Conservation (phyloP, 1,140 invertebrate genomes). For the Zaprionus davidi region DNA sequence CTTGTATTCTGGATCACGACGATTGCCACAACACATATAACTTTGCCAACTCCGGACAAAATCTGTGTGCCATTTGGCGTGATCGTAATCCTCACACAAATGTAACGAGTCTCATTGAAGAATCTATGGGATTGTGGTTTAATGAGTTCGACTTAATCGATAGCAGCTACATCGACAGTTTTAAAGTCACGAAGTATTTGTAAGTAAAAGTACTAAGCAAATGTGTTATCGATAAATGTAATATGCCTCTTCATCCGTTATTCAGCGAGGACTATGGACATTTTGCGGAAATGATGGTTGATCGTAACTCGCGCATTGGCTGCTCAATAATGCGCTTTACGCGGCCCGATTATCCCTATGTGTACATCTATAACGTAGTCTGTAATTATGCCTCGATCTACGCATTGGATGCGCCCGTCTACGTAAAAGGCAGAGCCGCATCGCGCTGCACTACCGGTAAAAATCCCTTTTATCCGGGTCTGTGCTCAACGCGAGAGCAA, state of each 20-base stretch:
- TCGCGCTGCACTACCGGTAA: conserved; percentile 69
- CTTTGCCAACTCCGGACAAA: conserved; percentile 78
- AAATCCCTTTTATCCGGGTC: conserved; percentile 76
- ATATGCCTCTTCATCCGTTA: not conserved
- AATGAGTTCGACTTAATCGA: conserved; percentile 74
- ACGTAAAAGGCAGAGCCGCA: conserved; percentile 57
- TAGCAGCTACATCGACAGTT: conserved; percentile 70
- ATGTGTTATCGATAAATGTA: not conserved
- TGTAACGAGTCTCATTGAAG: conserved; percentile 73
- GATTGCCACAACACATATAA: conserved; percentile 77
- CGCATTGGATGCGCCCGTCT: conserved; percentile 69
- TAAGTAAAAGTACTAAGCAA: conserved; percentile 49
- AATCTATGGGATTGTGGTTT: conserved; percentile 73
- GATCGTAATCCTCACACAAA: conserved; percentile 65
- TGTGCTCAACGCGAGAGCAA: conserved; percentile 71
- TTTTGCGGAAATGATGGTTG: conserved; percentile 80
- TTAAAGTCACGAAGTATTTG: conserved; percentile 73
- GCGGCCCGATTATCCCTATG: conserved; percentile 71
- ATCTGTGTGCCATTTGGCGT: conserved; percentile 70
- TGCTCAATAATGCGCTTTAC: conserved; percentile 78
- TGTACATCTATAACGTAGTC: conserved; percentile 77
- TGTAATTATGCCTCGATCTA: conserved; percentile 81
- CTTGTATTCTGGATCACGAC: conserved; percentile 79
- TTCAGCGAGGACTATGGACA: conserved; percentile 79
- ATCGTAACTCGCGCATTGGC: conserved; percentile 71